phyloP scores from a whole-genome alignment of 2,113 vertebrate genomes.

The Mellivora capensis region DNA sequence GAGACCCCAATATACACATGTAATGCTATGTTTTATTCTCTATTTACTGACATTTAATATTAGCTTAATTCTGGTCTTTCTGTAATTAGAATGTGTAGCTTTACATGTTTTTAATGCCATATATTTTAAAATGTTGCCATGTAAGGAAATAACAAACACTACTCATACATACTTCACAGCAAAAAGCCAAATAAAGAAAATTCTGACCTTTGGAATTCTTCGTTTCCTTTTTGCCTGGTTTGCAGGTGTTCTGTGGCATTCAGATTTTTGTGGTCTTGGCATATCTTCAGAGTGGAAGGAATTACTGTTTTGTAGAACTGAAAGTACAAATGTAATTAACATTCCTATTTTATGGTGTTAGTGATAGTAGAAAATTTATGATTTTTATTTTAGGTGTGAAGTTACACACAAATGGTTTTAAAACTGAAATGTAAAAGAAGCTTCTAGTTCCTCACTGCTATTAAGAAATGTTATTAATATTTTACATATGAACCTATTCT shows the following conservation, averaged over 20 bases:
- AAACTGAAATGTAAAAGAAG: background rate
- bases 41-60: background rate
- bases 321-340: slow-evolving; percentile 57
- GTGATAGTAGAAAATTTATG: background rate
- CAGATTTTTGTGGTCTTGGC: slow-evolving; percentile 60
- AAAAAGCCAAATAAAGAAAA: slow-evolving; percentile 54
- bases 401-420: slow-evolving; percentile 37
- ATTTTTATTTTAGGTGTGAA: background rate
- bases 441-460: background rate
- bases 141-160: background rate
- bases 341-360: slow-evolving; percentile 53
- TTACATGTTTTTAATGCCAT: background rate
- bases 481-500: background rate
- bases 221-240: slow-evolving; percentile 45
- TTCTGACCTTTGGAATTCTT: slow-evolving; percentile 49
- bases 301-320: slow-evolving; percentile 52
- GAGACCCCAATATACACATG: background rate
- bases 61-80: background rate
- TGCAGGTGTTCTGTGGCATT: slow-evolving; percentile 71
- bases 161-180: background rate
- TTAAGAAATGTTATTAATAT: background rate
- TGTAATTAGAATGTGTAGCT: background rate
- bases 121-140: background rate
- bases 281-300: slow-evolving; percentile 62
- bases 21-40: background rate